A percentile compares a stretch with the other conserved stretches of the same genome.
Conservation (phyloP, 2,888 invertebrate species). For the Cephus pygmeus region DNA sequence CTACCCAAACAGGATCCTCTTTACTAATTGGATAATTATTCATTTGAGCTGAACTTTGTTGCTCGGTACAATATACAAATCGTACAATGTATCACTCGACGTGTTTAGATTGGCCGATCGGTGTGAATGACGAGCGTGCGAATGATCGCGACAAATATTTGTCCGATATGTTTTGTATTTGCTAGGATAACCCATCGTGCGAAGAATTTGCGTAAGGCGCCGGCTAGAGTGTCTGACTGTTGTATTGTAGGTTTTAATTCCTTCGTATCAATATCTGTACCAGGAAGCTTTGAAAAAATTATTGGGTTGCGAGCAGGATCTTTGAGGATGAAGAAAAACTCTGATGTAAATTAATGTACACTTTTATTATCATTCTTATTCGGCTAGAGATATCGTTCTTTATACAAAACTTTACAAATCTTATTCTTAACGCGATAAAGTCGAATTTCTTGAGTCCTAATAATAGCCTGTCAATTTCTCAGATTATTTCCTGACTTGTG, state of each 20-base stretch:
- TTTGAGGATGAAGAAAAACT: not conserved
- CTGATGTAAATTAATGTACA: not conserved
- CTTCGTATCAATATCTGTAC: not conserved
- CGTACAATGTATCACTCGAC: not conserved
- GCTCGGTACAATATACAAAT: not conserved
- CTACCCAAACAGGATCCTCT: not conserved
- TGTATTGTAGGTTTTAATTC: not conserved
- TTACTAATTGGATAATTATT: not conserved
- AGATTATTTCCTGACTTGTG: not conserved
- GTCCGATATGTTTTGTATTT: not conserved
- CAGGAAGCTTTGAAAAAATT: not conserved
- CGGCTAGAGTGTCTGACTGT: not conserved
- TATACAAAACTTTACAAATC: slow-evolving; percentile 51
- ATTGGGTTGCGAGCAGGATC: not conserved
- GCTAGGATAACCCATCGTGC: not conserved
- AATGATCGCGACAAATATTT: not conserved
- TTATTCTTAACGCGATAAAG: not conserved
- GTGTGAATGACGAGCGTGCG: not conserved
- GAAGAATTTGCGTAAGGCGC: not conserved
- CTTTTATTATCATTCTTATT: not conserved
- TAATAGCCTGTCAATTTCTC: not conserved
- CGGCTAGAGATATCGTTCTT: slow-evolving; percentile 23
- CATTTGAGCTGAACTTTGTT: not conserved
- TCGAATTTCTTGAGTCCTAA: not conserved
- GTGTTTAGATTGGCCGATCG: not conserved